phyloP scores from a whole-genome alignment of 2,888 invertebrate genomes.

The Listrodromus nycthemerus region DNA sequence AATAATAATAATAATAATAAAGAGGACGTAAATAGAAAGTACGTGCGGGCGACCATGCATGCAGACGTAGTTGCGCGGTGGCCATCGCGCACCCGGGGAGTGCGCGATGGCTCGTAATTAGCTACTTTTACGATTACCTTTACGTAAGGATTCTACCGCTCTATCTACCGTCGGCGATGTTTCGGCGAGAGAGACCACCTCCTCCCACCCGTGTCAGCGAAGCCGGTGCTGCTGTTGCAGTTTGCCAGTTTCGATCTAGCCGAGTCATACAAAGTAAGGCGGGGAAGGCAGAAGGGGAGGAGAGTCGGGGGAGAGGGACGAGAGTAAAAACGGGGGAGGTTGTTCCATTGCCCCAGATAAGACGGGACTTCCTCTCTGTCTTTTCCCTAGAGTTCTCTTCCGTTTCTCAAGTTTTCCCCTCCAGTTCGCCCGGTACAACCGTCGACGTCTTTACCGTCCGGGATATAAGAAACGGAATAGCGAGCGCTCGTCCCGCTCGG shows the following conservation, averaged over 20 bases:
- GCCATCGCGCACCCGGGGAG: neutral
- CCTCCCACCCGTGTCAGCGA: slow-evolving; percentile 30
- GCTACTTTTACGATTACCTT: slow-evolving; percentile 65
- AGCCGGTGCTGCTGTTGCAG: slow-evolving; percentile 49
- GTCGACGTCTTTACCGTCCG: slow-evolving; percentile 61
- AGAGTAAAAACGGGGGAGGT: slow-evolving; percentile 64
- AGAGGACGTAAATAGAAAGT: slow-evolving; percentile 64
- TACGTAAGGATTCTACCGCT: slow-evolving; percentile 59
- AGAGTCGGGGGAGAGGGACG: slow-evolving; percentile 38
- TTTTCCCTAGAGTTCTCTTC: slow-evolving; percentile 28
- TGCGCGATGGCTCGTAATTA: slow-evolving; percentile 61
- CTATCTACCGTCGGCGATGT: slow-evolving; percentile 36
- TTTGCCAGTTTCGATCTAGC: slow-evolving; percentile 62
- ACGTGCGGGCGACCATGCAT: slow-evolving; percentile 18
- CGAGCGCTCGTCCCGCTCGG: slow-evolving; percentile 16
- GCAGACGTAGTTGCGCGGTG: slow-evolving; percentile 11
- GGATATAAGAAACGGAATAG: slow-evolving; percentile 61
- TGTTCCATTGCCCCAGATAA: slow-evolving; percentile 80
- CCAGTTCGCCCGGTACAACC: slow-evolving; percentile 44
- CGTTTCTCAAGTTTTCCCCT: slow-evolving; percentile 55
- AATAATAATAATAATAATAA: slow-evolving; percentile 7
- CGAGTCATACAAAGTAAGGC: slow-evolving; percentile 32
- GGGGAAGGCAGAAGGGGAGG: slow-evolving; percentile 48
- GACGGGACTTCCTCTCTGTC: slow-evolving; percentile 61
- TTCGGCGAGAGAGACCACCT: slow-evolving; percentile 38